Conservation (phyloP, 37 sponge, comb jelly and placozoan species). For the Aplysina aerophoba region DNA sequence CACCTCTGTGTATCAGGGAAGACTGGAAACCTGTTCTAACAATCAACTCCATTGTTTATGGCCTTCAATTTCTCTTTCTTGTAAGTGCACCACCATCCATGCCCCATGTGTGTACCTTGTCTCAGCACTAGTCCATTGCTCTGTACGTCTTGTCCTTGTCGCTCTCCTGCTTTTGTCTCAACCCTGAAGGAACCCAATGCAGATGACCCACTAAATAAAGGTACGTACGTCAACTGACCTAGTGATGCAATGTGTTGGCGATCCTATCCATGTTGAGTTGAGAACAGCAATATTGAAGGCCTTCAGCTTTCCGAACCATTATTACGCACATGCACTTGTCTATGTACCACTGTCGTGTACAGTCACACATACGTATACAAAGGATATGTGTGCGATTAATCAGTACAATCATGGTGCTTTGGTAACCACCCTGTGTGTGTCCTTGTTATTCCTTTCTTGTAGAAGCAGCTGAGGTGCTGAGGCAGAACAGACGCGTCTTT, state of each 20-base stretch:
- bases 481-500: conserved; percentile 84
- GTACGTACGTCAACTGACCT: conserved; percentile 29
- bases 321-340: too few species aligned
- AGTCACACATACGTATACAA: too few species aligned
- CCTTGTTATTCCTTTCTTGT: too few species aligned
- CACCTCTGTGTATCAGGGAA: conserved; percentile 63
- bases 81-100: conserved; percentile 63
- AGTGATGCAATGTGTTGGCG: neutral
- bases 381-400: too few species aligned
- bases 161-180: neutral
- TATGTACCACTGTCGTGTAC: too few species aligned
- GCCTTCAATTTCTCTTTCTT: conserved; percentile 90
- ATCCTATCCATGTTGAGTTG: too few species aligned
- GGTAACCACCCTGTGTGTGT: too few species aligned
- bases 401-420: too few species aligned
- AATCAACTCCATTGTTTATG: conserved; percentile 92
- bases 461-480: conserved; percentile 93
- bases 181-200: conserved; percentile 85
- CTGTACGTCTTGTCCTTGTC: neutral
- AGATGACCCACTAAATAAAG: conserved; percentile 96
- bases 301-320: too few species aligned
- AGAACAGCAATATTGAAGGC: too few species aligned
- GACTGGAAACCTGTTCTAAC: conserved; percentile 98
- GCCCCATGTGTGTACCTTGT: neutral
- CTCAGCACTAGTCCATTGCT: neutral